Evolutionary conservation across 1,140 invertebrate genomes (phyloP).

Genomic region (Aethina tumida): DNA sequence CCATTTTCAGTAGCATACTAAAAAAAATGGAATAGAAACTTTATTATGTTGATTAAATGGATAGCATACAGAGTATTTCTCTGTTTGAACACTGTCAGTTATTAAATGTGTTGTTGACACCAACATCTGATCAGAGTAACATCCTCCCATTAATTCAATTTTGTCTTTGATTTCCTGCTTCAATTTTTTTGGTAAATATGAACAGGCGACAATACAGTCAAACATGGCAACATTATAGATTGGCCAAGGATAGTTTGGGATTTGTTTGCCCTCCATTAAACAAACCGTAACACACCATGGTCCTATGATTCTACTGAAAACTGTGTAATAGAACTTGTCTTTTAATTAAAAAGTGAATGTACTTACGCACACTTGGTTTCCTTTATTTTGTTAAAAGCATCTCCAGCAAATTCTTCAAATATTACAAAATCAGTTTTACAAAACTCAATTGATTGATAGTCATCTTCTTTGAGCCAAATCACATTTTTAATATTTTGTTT

Average conservation of each 20-base stretch:
- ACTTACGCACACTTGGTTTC: slow-evolving; percentile 58
- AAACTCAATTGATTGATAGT: slow-evolving; percentile 40
- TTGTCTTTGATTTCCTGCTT: slow-evolving; percentile 60
- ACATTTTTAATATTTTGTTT: slow-evolving; percentile 38
- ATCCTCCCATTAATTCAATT: slow-evolving; percentile 76
- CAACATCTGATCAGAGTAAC: slow-evolving; percentile 59
- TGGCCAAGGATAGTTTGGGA: slow-evolving; percentile 65
- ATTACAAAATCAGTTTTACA: slow-evolving; percentile 66
- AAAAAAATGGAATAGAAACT: slow-evolving; percentile 10
- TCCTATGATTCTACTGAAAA: slow-evolving; percentile 59
- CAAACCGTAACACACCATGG: slow-evolving; percentile 70
- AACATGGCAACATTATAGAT: slow-evolving; percentile 75
- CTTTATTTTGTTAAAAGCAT: slow-evolving; percentile 53
- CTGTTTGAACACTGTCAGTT: slow-evolving; percentile 58
- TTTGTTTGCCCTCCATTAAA: slow-evolving; percentile 54
- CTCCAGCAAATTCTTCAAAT: slow-evolving; percentile 60
- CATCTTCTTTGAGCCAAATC: slow-evolving; percentile 41
- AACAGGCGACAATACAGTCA: slow-evolving; percentile 59
- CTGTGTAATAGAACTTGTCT: slow-evolving; percentile 11
- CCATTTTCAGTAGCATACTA: slow-evolving; percentile 61
- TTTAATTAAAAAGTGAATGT: slow-evolving; percentile 14
- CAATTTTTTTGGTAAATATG: slow-evolving; percentile 49
- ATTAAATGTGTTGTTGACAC: slow-evolving; percentile 73
- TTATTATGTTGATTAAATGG: slow-evolving; percentile 5
- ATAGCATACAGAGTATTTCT: slow-evolving; percentile 59